Evolutionary conservation across 2,797 vertebrate species (phyloP), one percentile per base, ranked within the genome.

Genomic region (Pseudopleuronectes americanus): DNA sequence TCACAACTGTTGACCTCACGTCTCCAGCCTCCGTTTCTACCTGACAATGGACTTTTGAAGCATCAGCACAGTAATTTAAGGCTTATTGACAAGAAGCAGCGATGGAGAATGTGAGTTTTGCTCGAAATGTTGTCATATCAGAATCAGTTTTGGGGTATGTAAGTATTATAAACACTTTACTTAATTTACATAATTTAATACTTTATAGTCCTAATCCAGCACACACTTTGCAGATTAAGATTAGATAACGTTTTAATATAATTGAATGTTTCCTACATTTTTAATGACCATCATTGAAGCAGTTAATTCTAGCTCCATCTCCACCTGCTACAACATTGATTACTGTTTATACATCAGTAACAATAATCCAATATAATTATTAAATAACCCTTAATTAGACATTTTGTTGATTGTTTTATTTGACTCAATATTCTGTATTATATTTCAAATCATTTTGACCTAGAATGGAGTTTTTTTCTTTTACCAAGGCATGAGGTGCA

Each of bases 1-100:
- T 31, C 57, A 64, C 43, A 71, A 49, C 31, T 61, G 63, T 70
- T 66, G 4, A 22, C 1, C 21, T 52, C 21, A 10, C 8, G n/a
- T 51, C 48, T 22, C 1, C 8, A 16, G 51, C 23, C 21, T 14
- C 23, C 22, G 0, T 6, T 6, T 53, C 21, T 8, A 53, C 21
- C 41, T n/a, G 1, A 59, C 43, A 51, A 9, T 22, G 53, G 48
- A 19, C 10, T 49, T 38, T 38, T 38, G 14, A 49, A 63, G 64
- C 16, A 23, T 23, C 14, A 17, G 6, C 3, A 6, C 1, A 5
- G 14, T 43, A 0, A 43, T 43, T 17, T 43, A 14, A 43, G 16
- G 14, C 41, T 16, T 16, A 17, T 43, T 43, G 26, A 33, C 23
- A 14, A 8, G 8, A 6, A 12, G 43, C 17, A 2, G 23, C 6